Conservation (phyloP, 2,888 invertebrate genomes). For the Eupithecia vulgata region DNA sequence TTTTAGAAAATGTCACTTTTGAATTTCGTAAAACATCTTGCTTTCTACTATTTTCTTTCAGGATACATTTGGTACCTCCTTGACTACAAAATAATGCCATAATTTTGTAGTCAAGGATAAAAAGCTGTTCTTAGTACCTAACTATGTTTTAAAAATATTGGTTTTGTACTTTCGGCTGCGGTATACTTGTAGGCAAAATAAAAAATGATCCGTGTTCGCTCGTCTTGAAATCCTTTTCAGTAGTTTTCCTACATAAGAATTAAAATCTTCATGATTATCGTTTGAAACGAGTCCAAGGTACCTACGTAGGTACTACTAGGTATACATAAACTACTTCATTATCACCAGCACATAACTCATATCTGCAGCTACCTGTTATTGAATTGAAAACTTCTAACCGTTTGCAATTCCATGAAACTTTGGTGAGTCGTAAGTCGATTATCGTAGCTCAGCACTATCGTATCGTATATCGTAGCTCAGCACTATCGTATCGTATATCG, state of each 20-base stretch:
- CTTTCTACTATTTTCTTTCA: not conserved
- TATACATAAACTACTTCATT: too few species aligned
- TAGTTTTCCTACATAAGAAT: not conserved
- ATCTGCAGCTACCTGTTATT: constrained; percentile 7
- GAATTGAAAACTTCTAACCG: constrained; percentile 4
- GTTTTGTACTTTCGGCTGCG: not conserved
- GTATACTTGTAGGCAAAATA: not conserved
- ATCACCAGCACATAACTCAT: constrained; percentile 5
- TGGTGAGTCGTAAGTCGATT: constrained; percentile 17
- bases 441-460: not conserved
- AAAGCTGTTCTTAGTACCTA: too few species aligned
- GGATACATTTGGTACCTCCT: not conserved
- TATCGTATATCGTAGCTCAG: too few species aligned
- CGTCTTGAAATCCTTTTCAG: not conserved
- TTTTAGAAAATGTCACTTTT: not conserved
- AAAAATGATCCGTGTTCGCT: not conserved
- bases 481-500: too few species aligned
- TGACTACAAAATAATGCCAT: too few species aligned
- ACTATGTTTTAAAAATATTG: too few species aligned
- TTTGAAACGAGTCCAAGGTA: too few species aligned
- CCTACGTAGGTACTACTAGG: too few species aligned
- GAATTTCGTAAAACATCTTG: not conserved
- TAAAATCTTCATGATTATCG: too few species aligned
- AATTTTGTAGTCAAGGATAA: too few species aligned
- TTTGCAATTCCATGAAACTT: constrained; percentile 20